Percentiles rank a stretch among this genome's conserved stretches.
phyloP scores from a whole-genome alignment of 53 echinoderm and acorn worm species.

The Mesocentrotus franciscanus region DNA sequence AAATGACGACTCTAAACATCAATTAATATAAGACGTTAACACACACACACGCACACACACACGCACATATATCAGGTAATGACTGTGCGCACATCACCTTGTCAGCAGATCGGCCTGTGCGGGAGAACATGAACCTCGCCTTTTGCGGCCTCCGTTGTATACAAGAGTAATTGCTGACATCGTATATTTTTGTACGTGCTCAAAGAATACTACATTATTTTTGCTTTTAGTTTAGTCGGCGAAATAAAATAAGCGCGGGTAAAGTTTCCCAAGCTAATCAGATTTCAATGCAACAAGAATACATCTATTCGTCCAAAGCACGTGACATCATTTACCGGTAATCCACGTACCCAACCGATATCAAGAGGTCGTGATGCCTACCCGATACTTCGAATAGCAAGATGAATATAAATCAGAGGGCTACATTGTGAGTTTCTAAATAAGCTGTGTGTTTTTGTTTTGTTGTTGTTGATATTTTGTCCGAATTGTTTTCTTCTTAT shows the following conservation, averaged over 20 bases:
- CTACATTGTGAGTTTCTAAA: background rate
- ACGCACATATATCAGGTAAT: background rate
- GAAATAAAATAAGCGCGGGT: background rate
- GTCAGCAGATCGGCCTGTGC: no score
- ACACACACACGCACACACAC: background rate
- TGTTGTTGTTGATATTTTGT: no score
- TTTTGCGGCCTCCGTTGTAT: background rate
- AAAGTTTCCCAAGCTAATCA: background rate
- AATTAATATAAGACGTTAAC: no score
- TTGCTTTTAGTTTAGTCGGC: background rate
- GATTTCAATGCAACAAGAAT: background rate
- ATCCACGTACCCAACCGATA: background rate
- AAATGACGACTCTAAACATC: no score
- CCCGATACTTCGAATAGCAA: background rate
- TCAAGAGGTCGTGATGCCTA: background rate
- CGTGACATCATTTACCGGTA: background rate
- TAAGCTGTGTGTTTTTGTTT: no score
- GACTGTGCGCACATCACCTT: background rate
- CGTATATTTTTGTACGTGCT: background rate
- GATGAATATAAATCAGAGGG: background rate
- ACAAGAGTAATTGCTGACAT: background rate
- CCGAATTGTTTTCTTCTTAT: no score
- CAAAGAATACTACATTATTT: background rate
- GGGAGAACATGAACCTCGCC: background rate
- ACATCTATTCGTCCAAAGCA: background rate